A percentile compares a stretch with the other conserved stretches of the same genome.
Conservation (phyloP, 2,888 invertebrate genomes). For the Hyles lineata region DNA sequence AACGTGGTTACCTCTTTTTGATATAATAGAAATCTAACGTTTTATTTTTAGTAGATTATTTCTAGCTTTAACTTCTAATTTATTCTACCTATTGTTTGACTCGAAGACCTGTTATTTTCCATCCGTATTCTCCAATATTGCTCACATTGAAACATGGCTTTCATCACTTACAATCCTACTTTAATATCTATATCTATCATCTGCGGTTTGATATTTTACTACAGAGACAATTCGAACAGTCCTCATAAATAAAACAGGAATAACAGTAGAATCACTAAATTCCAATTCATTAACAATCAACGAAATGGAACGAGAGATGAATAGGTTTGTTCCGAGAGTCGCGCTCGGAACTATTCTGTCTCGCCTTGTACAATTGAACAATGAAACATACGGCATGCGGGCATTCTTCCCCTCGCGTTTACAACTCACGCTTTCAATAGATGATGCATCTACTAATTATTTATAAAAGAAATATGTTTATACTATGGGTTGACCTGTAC, state of each 20-base stretch:
- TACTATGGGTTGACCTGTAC: neutral
- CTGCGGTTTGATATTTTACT: neutral
- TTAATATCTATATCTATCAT: no score
- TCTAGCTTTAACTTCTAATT: no score
- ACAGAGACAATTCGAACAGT: neutral
- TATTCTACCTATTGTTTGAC: no score
- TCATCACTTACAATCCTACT: no score
- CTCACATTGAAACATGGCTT: no score
- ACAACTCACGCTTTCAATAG: conserved; percentile 37
- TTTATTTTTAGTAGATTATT: no score
- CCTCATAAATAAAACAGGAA: conserved; percentile 1
- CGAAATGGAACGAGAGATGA: conserved; percentile 14
- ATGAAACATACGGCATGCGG: conserved; percentile 42
- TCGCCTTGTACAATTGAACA: conserved; percentile 38
- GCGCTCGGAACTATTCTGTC: conserved; percentile 17
- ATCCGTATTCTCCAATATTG: no score
- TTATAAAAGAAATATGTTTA: conserved; percentile 30
- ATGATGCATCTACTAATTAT: conserved; percentile 35
- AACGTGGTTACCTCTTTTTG: no score
- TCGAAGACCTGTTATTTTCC: no score
- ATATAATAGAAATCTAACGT: no score
- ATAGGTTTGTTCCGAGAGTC: conserved; percentile 26
- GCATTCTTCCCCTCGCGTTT: conserved; percentile 39
- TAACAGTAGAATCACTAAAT: conserved; percentile 32
- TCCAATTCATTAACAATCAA: conserved; percentile 29